Conservation (phyloP, 2,888 invertebrate species). For the Plagodis dolabraria region DNA sequence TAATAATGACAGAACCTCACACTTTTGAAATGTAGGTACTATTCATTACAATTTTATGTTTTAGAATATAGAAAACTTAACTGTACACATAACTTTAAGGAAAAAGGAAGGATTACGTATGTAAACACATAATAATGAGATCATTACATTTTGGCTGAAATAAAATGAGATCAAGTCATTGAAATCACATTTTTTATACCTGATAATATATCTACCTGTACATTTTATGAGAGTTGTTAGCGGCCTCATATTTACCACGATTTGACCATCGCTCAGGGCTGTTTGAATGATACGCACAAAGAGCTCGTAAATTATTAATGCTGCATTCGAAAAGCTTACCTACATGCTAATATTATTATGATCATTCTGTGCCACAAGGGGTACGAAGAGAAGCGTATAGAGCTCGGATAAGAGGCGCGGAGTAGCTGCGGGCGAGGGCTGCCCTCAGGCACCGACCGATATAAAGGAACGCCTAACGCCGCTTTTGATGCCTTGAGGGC, state of each 20-base stretch:
- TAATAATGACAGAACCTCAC: no score
- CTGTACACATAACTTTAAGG: neutral
- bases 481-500: slow-evolving; percentile 59
- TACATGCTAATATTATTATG: slow-evolving; percentile 42
- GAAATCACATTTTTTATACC: no score
- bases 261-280: slow-evolving; percentile 48
- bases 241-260: slow-evolving; percentile 42
- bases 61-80: no score
- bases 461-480: slow-evolving; percentile 62
- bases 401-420: slow-evolving; percentile 17
- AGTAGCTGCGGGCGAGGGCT: slow-evolving; percentile 37
- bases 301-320: slow-evolving; percentile 62
- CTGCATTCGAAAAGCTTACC: slow-evolving; percentile 49
- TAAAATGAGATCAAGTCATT: no score
- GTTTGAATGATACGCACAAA: slow-evolving; percentile 49
- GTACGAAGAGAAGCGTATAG: slow-evolving; percentile 27
- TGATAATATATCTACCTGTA: no score
- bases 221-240: no score
- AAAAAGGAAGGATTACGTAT: neutral
- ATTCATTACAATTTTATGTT: no score
- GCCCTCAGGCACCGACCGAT: slow-evolving; percentile 46
- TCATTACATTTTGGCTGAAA: neutral
- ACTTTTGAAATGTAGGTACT: no score
- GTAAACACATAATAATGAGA: neutral
- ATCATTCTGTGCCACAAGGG: slow-evolving; percentile 38